Conservation (phyloP, 1,140 invertebrate species). For the Zaprionus gabonicus region DNA sequence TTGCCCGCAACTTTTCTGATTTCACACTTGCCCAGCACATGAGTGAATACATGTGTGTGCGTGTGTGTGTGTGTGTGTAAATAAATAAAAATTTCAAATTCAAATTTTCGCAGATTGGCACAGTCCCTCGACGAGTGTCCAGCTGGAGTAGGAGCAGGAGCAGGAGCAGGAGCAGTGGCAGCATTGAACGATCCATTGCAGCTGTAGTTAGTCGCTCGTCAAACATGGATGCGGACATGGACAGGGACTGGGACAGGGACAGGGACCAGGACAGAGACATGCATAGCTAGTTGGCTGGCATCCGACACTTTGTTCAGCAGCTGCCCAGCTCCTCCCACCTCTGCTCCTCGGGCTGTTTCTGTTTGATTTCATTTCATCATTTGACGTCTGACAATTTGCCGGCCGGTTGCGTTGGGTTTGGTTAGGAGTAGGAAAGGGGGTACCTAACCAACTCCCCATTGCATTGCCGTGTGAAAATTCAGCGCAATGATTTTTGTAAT, state of each 20-base stretch:
- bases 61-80: constrained; percentile 52
- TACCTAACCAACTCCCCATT: constrained; percentile 48
- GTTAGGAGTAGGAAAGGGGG: constrained; percentile 20
- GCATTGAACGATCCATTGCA: constrained; percentile 34
- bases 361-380: constrained; percentile 81
- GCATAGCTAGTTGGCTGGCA: constrained; percentile 20
- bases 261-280: not conserved
- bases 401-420: constrained; percentile 52
- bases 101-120: constrained; percentile 79
- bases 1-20: constrained; percentile 12
- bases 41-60: not conserved
- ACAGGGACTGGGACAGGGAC: not conserved
- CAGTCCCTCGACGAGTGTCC: constrained; percentile 52
- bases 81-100: constrained; percentile 83
- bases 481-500: constrained; percentile 82
- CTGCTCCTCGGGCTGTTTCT: constrained; percentile 51
- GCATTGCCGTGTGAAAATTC: constrained; percentile 78
- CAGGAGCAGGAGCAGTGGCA: not conserved
- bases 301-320: constrained; percentile 1
- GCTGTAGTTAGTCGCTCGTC: constrained; percentile 69
- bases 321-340: constrained; percentile 3
- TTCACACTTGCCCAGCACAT: constrained; percentile 19
- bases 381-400: constrained; percentile 79
- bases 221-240: constrained; percentile 54
- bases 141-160: not conserved